Base-by-base conservation (phyloP, 2,113 vertebrate species). In the Crotalus horridus region DNA sequence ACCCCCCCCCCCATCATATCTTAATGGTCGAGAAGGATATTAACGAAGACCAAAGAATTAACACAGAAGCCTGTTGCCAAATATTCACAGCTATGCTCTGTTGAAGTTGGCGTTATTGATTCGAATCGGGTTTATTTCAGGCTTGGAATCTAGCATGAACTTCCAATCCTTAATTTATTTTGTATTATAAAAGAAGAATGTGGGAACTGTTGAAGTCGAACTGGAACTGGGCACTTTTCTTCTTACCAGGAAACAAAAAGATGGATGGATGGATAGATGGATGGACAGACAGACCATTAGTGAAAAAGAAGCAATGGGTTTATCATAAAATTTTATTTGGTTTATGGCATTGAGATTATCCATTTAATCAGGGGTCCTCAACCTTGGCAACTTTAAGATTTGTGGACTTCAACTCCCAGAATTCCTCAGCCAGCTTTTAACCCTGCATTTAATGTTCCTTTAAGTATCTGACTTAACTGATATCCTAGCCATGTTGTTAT, bases 191-290 rank as follows among this genome's bases (percentile, higher is more conserved):
- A 20, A 74, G 69, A 74, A 69, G 64, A 74, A 13, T 33, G 13
- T 74, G 15, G n/a, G n/a, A 39, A 74, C 69, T 20, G n/a, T 74
- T 39, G 69, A 74, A 39, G n/a, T 39, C 7, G 69, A 17, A 39
- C 3, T 74, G 48, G 48, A 51, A 51, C n/a, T 33, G 6, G 69
- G n/a, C 4, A n/a, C 69, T 74, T 74, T 74, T 39, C 69, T 74
- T n/a, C 15, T 74, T 74, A 39, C 69, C 69, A 74, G 69, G 69
- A 33, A 74, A 33, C n/a, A 33, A n/a, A 69, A 64, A 69, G 10
- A 13, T n/a, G 6, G 46, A 48, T 48, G 6, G 8, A 51, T 1
- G 0, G 48, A 51, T 1, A 51, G 0, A 51, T 1, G 8, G 48
- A 51, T 5, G 4, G 46, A 46, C 4, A 10, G 7, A 51, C 1